Conservation (phyloP, 2,797 vertebrate species). For the Myotis planiceps region DNA sequence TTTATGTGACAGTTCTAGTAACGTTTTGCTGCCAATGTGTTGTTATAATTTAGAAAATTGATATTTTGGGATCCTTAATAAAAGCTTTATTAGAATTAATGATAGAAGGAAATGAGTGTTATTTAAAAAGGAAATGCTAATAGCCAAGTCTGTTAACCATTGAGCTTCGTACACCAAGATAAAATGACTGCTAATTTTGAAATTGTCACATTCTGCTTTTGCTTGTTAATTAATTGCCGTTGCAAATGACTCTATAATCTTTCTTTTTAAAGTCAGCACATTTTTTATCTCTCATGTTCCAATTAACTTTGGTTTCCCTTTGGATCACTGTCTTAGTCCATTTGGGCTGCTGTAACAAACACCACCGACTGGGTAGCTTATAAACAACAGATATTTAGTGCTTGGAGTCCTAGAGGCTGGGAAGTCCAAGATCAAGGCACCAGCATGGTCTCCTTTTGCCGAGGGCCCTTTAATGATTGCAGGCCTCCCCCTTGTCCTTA, state of each 20-base stretch:
- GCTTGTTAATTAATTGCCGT: slow-evolving; percentile 5
- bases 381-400: not conserved
- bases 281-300: not conserved
- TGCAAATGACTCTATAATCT: not conserved
- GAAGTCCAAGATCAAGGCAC: not conserved
- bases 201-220: not conserved
- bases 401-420: not conserved
- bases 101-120: not conserved
- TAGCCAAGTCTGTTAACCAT: not conserved
- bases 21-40: not conserved
- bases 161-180: not conserved
- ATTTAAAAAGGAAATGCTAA: not conserved
- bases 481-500: not conserved
- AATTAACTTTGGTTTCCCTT: not conserved
- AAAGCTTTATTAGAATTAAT: slow-evolving; percentile 35
- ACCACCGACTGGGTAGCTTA: fast-evolving
- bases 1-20: not conserved
- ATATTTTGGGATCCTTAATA: not conserved
- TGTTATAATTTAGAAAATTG: slow-evolving; percentile 48
- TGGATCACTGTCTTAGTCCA: not conserved
- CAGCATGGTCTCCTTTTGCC: not conserved
- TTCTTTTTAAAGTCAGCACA: not conserved
- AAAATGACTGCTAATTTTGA: slow-evolving; percentile 15
- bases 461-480: not conserved
- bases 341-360: not conserved